Evolutionary conservation across 1,140 invertebrate genomes (phyloP).

Genomic region (Lamellibrachia luymesi): DNA sequence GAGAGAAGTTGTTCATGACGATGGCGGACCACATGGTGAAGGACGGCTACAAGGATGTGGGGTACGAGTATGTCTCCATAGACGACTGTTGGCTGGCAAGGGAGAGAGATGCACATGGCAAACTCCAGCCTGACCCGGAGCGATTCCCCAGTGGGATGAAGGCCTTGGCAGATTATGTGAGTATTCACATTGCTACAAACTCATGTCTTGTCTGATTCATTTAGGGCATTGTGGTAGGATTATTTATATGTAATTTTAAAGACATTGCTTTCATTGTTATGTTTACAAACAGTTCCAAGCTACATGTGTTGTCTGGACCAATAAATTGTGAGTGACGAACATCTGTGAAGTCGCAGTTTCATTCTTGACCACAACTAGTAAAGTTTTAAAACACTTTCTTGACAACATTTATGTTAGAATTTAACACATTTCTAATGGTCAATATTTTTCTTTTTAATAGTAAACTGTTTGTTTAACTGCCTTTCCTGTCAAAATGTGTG

Average conservation of each 20-base stretch:
- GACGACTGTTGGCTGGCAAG: conserved; percentile 92
- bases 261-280: background rate
- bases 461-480: no score
- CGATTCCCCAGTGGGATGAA: conserved; percentile 89
- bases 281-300: background rate
- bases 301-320: background rate
- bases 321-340: no score
- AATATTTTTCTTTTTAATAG: no score
- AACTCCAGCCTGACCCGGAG: conserved; percentile 76
- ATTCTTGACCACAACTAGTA: no score
- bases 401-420: no score
- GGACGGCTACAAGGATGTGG: conserved; percentile 82
- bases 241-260: background rate
- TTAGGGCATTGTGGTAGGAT: background rate
- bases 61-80: conserved; percentile 88
- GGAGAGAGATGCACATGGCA: conserved; percentile 70
- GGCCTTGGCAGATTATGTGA: conserved; percentile 81
- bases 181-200: background rate
- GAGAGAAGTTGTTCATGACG: conserved; percentile 83
- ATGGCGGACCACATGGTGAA: conserved; percentile 85
- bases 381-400: no score
- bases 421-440: no score
- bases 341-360: no score
- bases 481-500: no score
- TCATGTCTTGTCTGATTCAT: background rate